Percentiles rank a stretch among this genome's conserved stretches.
Conservation (phyloP, 2,888 invertebrate genomes). For the Ornithoptera priamus region DNA sequence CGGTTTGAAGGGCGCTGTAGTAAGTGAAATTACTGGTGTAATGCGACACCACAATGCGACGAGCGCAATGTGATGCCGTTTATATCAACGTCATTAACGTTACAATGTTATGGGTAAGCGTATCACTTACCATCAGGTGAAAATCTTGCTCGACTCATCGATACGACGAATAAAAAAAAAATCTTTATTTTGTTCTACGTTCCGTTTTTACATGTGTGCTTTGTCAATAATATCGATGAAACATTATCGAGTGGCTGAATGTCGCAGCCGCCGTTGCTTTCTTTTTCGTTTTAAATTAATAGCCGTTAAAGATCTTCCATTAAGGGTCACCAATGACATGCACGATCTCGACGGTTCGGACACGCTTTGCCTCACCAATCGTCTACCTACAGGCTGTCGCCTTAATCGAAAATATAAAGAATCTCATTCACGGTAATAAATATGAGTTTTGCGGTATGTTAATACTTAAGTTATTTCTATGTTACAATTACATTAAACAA, state of each 20-base stretch:
- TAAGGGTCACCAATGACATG: conserved; percentile 65
- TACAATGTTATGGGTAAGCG: no score
- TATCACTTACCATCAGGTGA: no score
- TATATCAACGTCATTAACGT: no score
- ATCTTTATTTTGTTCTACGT: not conserved
- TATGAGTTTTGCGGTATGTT: no score
- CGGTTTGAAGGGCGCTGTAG: no score
- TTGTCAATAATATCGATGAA: conserved; percentile 7
- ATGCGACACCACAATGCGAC: no score
- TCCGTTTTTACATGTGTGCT: conserved; percentile 2
- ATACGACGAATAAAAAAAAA: not conserved
- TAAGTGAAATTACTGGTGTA: no score
- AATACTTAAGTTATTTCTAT: no score
- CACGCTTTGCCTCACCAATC: conserved; percentile 47
- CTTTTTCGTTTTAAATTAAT: conserved; percentile 59
- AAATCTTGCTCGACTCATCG: no score
- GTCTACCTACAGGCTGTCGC: conserved; percentile 43
- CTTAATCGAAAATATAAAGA: not conserved
- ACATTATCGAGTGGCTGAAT: conserved; percentile 29
- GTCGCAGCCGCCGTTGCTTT: conserved; percentile 36
- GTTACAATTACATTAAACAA: no score
- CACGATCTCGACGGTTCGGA: conserved; percentile 58
- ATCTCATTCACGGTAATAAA: not conserved
- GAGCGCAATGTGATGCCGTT: no score
- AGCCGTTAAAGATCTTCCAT: conserved; percentile 62